Evolutionary conservation across 1,140 invertebrate genomes (phyloP).

Genomic region (Macrostomum lignano): DNA sequence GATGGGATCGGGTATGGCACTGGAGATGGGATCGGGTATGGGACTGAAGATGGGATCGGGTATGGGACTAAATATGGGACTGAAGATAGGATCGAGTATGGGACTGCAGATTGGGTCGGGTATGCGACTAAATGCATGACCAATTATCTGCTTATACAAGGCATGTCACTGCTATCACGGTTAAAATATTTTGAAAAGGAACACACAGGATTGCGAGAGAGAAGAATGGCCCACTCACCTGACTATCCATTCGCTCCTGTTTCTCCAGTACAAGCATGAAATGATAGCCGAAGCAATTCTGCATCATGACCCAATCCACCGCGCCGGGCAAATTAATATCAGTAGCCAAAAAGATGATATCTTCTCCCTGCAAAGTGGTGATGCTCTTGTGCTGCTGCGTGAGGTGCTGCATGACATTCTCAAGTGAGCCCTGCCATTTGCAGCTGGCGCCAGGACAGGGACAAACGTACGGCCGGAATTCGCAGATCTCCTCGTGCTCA

Average conservation of each 20-base stretch:
- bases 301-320: conserved; percentile 99
- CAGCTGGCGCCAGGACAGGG: conserved; percentile 92
- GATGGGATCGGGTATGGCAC: too few relatives aligned
- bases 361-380: conserved; percentile 71
- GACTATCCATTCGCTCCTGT: conserved; percentile 61
- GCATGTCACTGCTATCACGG: too few relatives aligned
- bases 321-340: conserved; percentile 96
- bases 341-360: conserved; percentile 94
- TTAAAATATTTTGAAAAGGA: too few relatives aligned
- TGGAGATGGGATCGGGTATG: too few relatives aligned
- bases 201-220: too few relatives aligned
- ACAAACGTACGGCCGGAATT: conserved; percentile 69
- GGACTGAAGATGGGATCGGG: too few relatives aligned
- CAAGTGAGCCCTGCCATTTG: conserved; percentile 83
- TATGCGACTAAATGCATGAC: too few relatives aligned
- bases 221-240: too few relatives aligned
- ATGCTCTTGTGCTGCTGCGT: conserved; percentile 94
- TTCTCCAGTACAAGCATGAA: conserved; percentile 98
- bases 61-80: too few relatives aligned
- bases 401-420: conserved; percentile 85
- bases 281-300: conserved; percentile 88
- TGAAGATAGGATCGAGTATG: too few relatives aligned
- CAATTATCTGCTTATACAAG: too few relatives aligned
- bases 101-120: too few relatives aligned
- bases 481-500: conserved; percentile 89